These are phyloP conservation scores for Wiebesia pumilae DNA, from an alignment of 1,140 invertebrate genomes.

Conservation along the genomic window DNA sequence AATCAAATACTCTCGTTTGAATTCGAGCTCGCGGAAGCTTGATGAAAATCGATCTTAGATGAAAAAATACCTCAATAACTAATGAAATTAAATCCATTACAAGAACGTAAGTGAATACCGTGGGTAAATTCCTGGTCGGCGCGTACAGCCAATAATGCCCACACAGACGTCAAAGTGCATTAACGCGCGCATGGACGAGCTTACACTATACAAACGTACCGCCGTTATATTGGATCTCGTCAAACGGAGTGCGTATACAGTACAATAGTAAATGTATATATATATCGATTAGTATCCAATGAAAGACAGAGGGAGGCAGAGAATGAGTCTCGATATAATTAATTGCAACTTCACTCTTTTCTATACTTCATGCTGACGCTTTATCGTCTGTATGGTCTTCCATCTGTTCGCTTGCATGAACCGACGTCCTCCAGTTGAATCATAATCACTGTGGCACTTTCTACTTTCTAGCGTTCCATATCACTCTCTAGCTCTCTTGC, in stretches of 20 bases:
- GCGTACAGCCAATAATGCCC: slow-evolving; percentile 9
- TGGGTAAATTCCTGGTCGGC: neutral
- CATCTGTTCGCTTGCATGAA: neutral
- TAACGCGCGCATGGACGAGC: neutral
- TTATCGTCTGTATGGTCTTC: slow-evolving; percentile 50
- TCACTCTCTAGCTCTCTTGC: neutral
- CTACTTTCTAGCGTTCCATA: neutral
- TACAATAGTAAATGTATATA: neutral
- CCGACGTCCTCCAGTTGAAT: slow-evolving; percentile 49
- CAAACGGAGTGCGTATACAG: neutral
- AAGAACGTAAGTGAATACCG: neutral
- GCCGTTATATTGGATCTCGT: neutral
- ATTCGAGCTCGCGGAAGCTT: neutral
- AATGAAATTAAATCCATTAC: neutral
- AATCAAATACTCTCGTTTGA: neutral
- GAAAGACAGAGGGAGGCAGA: neutral
- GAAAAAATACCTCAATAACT: neutral
- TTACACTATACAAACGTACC: neutral
- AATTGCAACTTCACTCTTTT: slow-evolving; percentile 69
- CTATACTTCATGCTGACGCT: slow-evolving; percentile 55
- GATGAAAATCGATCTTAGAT: neutral
- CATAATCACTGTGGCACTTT: slow-evolving; percentile 16
- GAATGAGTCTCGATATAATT: slow-evolving; percentile 59
- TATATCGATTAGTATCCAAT: neutral
- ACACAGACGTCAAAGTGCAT: slow-evolving; percentile 40